Evolutionary conservation across 1,140 invertebrate species (phyloP), one percentile per base, ranked within the genome.

Genomic region (Zaprionus camerounensis): DNA sequence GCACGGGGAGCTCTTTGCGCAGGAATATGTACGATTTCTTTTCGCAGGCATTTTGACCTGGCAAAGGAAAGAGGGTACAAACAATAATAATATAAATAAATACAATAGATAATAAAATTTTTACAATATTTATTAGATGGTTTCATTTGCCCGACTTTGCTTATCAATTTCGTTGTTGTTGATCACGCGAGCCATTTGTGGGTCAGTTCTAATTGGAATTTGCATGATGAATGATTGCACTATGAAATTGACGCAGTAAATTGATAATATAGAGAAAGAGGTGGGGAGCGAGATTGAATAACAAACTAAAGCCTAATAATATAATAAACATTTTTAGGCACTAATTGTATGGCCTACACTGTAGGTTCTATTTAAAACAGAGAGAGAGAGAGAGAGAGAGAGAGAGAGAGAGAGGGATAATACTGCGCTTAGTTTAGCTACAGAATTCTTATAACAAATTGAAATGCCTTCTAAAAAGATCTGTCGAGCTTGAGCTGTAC

Each of bases 1-100:
- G 95, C 2, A 99, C 98, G 2, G 98, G 98, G 55, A 99, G 93
- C 93, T 99, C 98, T 93, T 99, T 98, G 51, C 98, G 95, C n/a
- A 99, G 94, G 92, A 99, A 99, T 76, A 97, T 94, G 91, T 96
- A 99, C 0, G 97, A 98, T 91, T 97, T 97, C 76, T 96, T 95
- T 92, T 98, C 97, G 91, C 97, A 98, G 22, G 97, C 97, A 94
- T 97, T 97, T 79, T 97, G 93, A 87, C 98, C 98, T 99, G 93
- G 93, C 15, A 44, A 22, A 15, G n/a, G n/a, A 26, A 5, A 96
- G 81, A 93, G 81, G 77, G 81, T 91, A 82, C 13, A 17, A 56
- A 58, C 1, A 58, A 38, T 5, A 58, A 36, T 20, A 31, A 31
- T 51, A 55, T 41, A 56, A 28, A 67, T 56, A 67, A 51, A 51